Base-by-base conservation (phyloP, 2,113 vertebrate genomes). In the Ammodytes marinus region DNA sequence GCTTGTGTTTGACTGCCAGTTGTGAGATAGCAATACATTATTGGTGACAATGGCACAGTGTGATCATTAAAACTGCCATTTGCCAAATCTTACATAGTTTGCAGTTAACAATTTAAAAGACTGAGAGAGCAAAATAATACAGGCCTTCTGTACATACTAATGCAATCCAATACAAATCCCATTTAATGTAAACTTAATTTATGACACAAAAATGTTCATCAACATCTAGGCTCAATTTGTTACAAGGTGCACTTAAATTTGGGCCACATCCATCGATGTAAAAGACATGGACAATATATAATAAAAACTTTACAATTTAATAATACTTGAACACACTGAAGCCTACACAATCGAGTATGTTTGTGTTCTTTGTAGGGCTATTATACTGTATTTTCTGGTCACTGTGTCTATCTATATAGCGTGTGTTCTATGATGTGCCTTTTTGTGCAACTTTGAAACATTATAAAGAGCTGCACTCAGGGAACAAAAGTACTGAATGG, bases 1-100 rank as follows among this genome's bases (percentile, higher is more conserved):
- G 74, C 77, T 72, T 61, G 64, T 74, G 81, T 84, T 75, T 54
- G 52, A 45, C 58, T 66, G 78, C 80, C 45, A 79, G 64, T 68
- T 70, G 74, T 27, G 73, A 49, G 13, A 54, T 7, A 58, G 19
- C 43, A 9, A 14, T 39, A 45, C 60, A 15, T 52, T 12, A 15
- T 40, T 4, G 35, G 17, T 80, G 57, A 49, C 17, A 65, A 6
- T 14, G 14, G 60, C 39, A 54, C 11, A 79, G 50, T 40, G 43
- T 65, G 64, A 61, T 15, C 2, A 74, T 58, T 64, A 53, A 27
- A 54, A 55, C 19, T 46, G 45, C 6, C 37, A 39, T 17, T 69
- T 54, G 4, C 35, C 12, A 14, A 45, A 15, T 15, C 17, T 27
- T 4, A 37, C 57, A 17, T 17, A 3, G 9, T 13, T 37, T 37